Percentiles rank a stretch among this genome's conserved stretches.
Evolutionary conservation across 2,888 invertebrate species (phyloP).

Genomic region (Diabrotica balteata): DNA sequence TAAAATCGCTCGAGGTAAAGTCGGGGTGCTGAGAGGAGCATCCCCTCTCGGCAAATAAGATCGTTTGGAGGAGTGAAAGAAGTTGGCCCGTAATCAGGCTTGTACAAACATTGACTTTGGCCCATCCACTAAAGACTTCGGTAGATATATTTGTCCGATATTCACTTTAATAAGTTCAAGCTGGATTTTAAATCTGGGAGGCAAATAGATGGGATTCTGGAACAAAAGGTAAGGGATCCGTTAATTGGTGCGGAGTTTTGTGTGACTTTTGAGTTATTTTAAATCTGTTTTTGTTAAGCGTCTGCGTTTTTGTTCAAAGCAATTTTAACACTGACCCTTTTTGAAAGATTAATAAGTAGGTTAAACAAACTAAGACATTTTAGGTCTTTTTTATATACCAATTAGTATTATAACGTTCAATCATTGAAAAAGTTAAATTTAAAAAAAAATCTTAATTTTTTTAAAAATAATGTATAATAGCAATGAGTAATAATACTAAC

Average conservation of each 20-base stretch:
- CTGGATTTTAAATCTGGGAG: conserved; percentile 40
- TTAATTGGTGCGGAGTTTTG: conserved; percentile 22
- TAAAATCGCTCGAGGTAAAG: conserved; percentile 33
- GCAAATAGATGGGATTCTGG: conserved; percentile 38
- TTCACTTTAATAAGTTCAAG: conserved; percentile 45
- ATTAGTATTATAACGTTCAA: no score
- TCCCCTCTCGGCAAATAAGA: conserved; percentile 45
- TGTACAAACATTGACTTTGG: conserved; percentile 49
- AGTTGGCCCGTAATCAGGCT: conserved; percentile 43
- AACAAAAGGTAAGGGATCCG: conserved; percentile 20
- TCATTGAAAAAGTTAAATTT: no score
- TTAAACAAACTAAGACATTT: no score
- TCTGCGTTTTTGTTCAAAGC: no score
- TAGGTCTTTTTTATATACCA: no score
- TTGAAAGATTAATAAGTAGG: no score
- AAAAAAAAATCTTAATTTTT: no score
- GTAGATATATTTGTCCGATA: conserved; percentile 41
- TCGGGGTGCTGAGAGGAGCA: conserved; percentile 35
- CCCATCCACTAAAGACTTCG: conserved; percentile 41
- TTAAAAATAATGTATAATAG: no score
- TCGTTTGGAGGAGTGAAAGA: conserved; percentile 42
- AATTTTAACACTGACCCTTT: no score
- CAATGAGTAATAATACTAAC: no score
- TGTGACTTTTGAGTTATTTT: no score
- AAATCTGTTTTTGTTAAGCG: no score